Base-by-base conservation (phyloP, 2,113 vertebrate species). In the Podarcis raffonei region DNA sequence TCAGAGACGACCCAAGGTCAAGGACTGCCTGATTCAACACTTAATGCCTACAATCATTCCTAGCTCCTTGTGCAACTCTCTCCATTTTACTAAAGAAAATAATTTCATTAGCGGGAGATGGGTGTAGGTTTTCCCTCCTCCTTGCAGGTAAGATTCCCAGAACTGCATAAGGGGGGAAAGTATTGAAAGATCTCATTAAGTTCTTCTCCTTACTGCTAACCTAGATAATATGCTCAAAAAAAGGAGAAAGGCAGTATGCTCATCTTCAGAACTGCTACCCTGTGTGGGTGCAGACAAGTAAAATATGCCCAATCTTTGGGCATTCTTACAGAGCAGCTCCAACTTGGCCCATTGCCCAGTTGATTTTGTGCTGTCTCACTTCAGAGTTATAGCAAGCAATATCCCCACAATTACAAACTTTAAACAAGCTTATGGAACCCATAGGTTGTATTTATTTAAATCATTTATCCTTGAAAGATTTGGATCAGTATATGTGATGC, bases 171-270 rank as follows among this genome's bases (percentile, higher is more conserved):
- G 23, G 48, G 48, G 48, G 22, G 59, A 59, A 35, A 25, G 22
- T 35, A 6, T 75, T 59, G 69, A 85, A 85, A 75, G 53, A 76
- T 32, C n/a, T 75, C 84, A 85, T 85, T 85, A 85, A 76, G 84
- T 85, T 62, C 72, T 76, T 57, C 6, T 85, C n/a, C 32, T 59
- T 87, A 72, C 16, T 42, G 27, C 48, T 62, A 87, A 5, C 6
- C 25, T 84, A 68, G 37, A 53, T 16, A 66, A 84, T 32, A 30
- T 20, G 27, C 42, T 48, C 4, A 30, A 75, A 83, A 32, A 81
- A 59, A 0, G 2, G 42, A 48, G 11, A 84, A 88, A 79, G 48
- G 20, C 22, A 35, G 12, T 39, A 83, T 66, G 13, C 3, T 66
- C 27, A 86, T 77, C 62, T 81, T 59, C 30, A 35, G 22, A 84